These are phyloP conservation scores for Melanerpes formicivorus DNA, from an alignment of 2,113 vertebrate genomes.

Conservation along the genomic window DNA sequence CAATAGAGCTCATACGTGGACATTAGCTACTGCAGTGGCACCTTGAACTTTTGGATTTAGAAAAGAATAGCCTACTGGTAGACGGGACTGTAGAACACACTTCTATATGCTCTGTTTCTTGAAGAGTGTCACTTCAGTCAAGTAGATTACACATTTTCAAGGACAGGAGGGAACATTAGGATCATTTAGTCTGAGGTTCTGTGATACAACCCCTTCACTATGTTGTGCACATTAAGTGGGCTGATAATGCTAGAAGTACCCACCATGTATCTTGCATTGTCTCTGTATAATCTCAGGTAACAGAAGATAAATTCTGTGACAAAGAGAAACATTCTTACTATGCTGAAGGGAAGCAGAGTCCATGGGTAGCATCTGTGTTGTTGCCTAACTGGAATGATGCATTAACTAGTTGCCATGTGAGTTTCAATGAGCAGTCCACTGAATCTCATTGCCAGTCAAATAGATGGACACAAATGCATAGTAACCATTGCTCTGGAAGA, in stretches of 20 bases:
- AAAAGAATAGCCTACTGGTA: not conserved
- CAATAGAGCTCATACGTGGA: not conserved
- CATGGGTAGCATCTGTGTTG: not conserved
- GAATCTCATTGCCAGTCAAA: not conserved
- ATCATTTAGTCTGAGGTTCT: not conserved
- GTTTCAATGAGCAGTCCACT: not conserved
- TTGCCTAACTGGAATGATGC: not conserved
- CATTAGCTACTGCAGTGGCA: not conserved
- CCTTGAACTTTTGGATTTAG: not conserved
- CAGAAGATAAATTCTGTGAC: not conserved
- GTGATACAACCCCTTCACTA: not conserved
- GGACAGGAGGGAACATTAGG: not conserved
- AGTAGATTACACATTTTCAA: not conserved
- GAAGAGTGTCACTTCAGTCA: not conserved
- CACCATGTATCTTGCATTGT: not conserved
- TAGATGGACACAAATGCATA: too few species aligned
- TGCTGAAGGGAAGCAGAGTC: not conserved
- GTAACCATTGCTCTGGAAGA: not conserved
- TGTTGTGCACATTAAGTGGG: not conserved
- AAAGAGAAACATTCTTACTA: not conserved
- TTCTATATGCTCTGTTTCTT: not conserved
- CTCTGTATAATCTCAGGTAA: not conserved
- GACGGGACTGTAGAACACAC: not conserved
- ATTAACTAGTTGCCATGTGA: not conserved
- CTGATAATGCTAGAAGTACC: not conserved